Evolutionary conservation across 2,113 vertebrate species (phyloP).

Genomic region (Scolopax mira): DNA sequence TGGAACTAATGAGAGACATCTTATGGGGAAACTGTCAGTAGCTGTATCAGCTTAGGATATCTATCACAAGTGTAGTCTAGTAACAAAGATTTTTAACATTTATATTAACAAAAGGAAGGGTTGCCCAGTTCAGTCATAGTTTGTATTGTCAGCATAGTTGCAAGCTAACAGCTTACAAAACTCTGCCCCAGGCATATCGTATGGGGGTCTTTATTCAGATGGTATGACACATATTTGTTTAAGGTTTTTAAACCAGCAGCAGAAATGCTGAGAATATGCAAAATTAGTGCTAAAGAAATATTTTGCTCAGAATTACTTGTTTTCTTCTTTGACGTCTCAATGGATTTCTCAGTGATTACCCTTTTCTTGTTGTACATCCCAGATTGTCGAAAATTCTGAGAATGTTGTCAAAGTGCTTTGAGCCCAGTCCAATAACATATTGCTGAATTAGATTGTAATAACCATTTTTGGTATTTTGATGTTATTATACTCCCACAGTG

Average conservation of each 20-base stretch:
- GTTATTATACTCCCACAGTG: background rate
- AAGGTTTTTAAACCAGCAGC: background rate
- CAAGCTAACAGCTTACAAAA: background rate
- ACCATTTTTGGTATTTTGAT: background rate
- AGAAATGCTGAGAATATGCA: background rate
- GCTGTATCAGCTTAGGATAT: background rate
- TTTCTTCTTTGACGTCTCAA: background rate
- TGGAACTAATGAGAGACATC: background rate
- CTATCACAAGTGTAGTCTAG: background rate
- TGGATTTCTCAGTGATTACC: background rate
- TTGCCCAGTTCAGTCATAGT: background rate
- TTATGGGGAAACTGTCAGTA: background rate
- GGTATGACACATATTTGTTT: background rate
- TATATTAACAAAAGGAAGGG: background rate
- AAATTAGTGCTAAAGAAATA: background rate
- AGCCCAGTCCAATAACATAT: background rate
- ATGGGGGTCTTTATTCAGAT: background rate
- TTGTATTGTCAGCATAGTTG: background rate
- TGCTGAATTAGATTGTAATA: background rate
- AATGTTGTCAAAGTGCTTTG: background rate
- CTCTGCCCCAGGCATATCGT: background rate
- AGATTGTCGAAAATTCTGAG: background rate
- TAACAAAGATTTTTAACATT: background rate
- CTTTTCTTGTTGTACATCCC: background rate
- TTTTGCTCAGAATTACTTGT: background rate